Evolutionary conservation across 2,113 vertebrate genomes (phyloP).

Genomic region (Brienomyrus brachyistius): DNA sequence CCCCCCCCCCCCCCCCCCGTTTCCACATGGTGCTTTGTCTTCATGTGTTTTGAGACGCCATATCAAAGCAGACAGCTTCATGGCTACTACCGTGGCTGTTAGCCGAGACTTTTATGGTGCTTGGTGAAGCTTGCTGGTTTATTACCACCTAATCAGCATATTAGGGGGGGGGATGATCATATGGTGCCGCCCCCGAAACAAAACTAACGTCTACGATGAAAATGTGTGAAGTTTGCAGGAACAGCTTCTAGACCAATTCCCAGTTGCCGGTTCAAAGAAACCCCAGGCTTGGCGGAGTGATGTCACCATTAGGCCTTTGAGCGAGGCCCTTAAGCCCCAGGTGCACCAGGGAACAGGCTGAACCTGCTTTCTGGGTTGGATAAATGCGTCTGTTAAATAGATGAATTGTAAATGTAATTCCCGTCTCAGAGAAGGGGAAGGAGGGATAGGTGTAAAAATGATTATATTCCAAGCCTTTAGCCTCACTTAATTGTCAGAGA

Average conservation of each 20-base stretch:
- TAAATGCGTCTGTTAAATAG: neutral
- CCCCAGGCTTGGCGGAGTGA: neutral
- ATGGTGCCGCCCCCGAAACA: neutral
- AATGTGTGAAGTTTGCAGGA: neutral
- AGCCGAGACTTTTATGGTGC: neutral
- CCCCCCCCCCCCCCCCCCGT: neutral
- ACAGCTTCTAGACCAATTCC: neutral
- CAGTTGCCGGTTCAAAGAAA: neutral
- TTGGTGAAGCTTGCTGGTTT: neutral
- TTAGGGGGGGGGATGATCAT: neutral
- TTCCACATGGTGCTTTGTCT: neutral
- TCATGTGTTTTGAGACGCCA: neutral
- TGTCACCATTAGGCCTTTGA: neutral
- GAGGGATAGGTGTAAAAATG: neutral
- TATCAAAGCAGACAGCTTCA: slow-evolving; percentile 4
- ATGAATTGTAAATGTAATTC: neutral
- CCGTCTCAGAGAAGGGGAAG: neutral
- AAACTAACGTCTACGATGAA: neutral
- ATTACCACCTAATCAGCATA: neutral
- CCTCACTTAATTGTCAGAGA: neutral
- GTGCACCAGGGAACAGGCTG: neutral
- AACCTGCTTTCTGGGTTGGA: neutral
- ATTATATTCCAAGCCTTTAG: neutral
- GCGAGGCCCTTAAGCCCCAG: neutral
- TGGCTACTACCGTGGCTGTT: neutral